Evolutionary conservation across 2,797 vertebrate genomes (phyloP).

Genomic region (Sparidentex hasta): DNA sequence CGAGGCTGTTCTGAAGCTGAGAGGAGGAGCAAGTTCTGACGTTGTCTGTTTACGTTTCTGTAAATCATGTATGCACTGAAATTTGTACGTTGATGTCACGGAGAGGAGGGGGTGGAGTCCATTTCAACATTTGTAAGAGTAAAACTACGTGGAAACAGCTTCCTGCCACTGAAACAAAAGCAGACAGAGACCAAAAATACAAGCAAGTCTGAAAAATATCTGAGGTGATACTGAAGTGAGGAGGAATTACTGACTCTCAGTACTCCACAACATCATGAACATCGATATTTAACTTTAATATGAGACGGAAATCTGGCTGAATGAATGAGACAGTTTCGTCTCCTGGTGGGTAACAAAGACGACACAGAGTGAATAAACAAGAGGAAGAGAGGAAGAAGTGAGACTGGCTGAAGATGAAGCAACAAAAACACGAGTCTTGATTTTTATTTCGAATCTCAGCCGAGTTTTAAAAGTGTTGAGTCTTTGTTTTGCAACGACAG

Average conservation of each 20-base stretch:
- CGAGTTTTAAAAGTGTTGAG: not conserved
- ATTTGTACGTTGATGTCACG: too few species aligned
- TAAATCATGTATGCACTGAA: too few species aligned
- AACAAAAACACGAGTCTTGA: not conserved
- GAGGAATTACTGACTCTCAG: not conserved
- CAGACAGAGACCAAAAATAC: not conserved
- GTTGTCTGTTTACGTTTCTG: too few species aligned
- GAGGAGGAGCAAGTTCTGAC: too few species aligned
- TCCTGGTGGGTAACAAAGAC: conserved; percentile 21
- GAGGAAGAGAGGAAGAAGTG: conserved; percentile 28
- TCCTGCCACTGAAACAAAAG: too few species aligned
- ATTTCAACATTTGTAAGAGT: too few species aligned
- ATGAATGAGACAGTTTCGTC: not conserved
- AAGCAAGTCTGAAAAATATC: not conserved
- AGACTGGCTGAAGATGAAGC: conserved; percentile 37
- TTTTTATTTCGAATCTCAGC: conserved; percentile 4
- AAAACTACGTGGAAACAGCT: too few species aligned
- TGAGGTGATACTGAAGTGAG: not conserved
- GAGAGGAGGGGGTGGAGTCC: too few species aligned
- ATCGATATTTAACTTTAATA: not conserved
- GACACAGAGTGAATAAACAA: conserved; percentile 29
- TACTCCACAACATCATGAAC: not conserved
- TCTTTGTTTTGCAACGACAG: conserved; percentile 16
- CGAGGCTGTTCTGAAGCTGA: too few species aligned
- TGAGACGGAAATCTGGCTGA: not conserved